Percentiles rank a stretch among this genome's conserved stretches.
These are phyloP conservation scores for Regulus satrapa DNA, from an alignment of 2,113 vertebrate species.

Conservation along the genomic window DNA sequence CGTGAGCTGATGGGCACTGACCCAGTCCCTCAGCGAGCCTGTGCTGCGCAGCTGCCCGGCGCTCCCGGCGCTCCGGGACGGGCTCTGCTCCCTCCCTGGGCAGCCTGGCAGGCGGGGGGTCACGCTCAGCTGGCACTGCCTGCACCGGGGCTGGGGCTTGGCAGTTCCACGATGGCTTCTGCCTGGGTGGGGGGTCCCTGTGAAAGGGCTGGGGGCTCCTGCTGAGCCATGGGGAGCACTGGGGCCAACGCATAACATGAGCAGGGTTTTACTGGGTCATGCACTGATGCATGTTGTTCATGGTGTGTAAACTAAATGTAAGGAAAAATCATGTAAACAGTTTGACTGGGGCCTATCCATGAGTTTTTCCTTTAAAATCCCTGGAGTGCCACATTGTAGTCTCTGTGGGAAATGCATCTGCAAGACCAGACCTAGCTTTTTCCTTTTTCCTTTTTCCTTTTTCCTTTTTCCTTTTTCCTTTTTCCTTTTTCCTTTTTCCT, in stretches of 20 bases:
- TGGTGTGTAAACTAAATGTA: not conserved
- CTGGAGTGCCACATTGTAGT: not conserved
- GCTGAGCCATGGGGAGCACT: fast-evolving
- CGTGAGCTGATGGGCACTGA: not conserved
- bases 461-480: not conserved
- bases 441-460: not conserved
- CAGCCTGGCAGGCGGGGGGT: not conserved
- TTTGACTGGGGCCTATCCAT: no score
- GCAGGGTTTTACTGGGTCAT: fast-evolving
- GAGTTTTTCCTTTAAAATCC: not conserved
- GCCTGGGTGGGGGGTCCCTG: not conserved
- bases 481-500: not conserved
- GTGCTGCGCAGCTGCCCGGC: not conserved
- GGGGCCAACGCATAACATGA: fast-evolving
- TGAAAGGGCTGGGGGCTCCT: not conserved
- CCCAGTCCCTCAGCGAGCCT: not conserved
- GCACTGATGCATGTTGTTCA: fast-evolving
- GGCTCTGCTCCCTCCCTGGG: not conserved
- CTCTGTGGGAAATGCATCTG: not conserved
- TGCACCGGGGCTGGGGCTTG: fast-evolving
- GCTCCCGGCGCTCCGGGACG: not conserved
- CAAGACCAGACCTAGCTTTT: not conserved
- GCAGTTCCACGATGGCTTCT: not conserved
- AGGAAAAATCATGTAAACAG: not conserved
- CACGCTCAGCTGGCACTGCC: not conserved